Base-by-base conservation (phyloP, 2,113 vertebrate species). In the Elanus axillaris region DNA sequence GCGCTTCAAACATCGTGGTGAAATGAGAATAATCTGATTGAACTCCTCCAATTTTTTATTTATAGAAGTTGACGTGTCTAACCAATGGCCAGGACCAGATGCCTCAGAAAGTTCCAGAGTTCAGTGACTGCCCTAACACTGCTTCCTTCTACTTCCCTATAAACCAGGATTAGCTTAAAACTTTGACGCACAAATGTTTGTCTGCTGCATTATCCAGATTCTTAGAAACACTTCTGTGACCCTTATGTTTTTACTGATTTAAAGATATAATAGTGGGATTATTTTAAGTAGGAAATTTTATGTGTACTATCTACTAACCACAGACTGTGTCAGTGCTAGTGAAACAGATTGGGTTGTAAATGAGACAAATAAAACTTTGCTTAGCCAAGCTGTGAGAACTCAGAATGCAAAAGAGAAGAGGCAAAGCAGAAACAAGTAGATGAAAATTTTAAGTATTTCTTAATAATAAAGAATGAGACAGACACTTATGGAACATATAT, bases 341-440 rank as follows among this genome's bases (percentile, higher is more conserved):
- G 55, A 73, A 90, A 88, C 88, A 95, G 55, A 71, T 43, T 92
- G 59, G 17, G 22, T 94, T 91, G 80, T 82, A 90, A 93, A 76
- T 87, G 76, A 87, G 56, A 34, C 55, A 92, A 84, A 86, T 52
- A 88, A 68, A 83, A 64, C 43, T 68, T 80, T 22, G 40, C 27
- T 76, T 75, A 77, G 64, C 82, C 86, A 88, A 73, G 45, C 72
- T 91, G 42, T 80, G 72, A 71, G 83, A 94, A 77, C 40, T 42
- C 11, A 80, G 47, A 91, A 80, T 71, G 55, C 59, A 67, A 40
- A 76, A 92, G 50, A 67, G 15, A 69, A 34, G 26, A 73, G 66
- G 68, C 21, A 59, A 77, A 94, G 53, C 47, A 77, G 84, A 81
- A 78, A 53, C 21, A 69, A 84, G n/a, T 62, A 58, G 34, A 69